Base-by-base conservation (phyloP, 2,113 vertebrate genomes). In the Galbula dea region DNA sequence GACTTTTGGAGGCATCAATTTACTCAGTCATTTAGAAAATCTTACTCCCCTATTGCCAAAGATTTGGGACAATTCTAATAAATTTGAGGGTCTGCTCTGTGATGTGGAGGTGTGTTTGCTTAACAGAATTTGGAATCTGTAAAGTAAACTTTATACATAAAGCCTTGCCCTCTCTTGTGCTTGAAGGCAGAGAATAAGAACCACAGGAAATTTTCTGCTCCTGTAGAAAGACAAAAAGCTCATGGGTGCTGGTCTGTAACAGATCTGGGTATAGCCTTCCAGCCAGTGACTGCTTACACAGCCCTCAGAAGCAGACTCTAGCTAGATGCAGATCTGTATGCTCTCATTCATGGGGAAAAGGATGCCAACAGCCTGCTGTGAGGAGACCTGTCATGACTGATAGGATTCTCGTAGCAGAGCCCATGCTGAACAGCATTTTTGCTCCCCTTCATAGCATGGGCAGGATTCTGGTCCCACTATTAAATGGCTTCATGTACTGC, bases 21-120 rank as follows among this genome's bases (percentile, higher is more conserved):
- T 92, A 74, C 71, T 74, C 94, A 92, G 71, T 62, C 67, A 48
- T 61, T 91, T 94, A 74, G 81, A 95, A 94, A 94, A 94, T 89
- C 71, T 92, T 77, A 67, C 51, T 93, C 36, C 32, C 16, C 27
- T 83, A 58, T 72, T 91, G 75, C 59, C 82, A 91, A 86, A 83
- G 78, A 85, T 80, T 46, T 85, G 76, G 34, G 82, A 48, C 69
- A 85, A 9, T 88, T 95, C 58, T 86, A 83, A 83, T 86, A 21
- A 79, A 73, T 94, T 73, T 92, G 43, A 67, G 77, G 73, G 41
- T 73, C 88, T 90, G 69, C 41, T 90, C 86, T 73, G 69, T 52
- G 30, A 34, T 85, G 43, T 59, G 17, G 80, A 77, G 72, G n/a
- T 45, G 62, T 69, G 43, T 89, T 96, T 95, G 78, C 91, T 73